A percentile compares a stretch with the other conserved stretches of the same genome.
These are phyloP conservation scores for Rhinichthys osculus DNA, from an alignment of 2,797 vertebrate species.

Conservation along the genomic window DNA sequence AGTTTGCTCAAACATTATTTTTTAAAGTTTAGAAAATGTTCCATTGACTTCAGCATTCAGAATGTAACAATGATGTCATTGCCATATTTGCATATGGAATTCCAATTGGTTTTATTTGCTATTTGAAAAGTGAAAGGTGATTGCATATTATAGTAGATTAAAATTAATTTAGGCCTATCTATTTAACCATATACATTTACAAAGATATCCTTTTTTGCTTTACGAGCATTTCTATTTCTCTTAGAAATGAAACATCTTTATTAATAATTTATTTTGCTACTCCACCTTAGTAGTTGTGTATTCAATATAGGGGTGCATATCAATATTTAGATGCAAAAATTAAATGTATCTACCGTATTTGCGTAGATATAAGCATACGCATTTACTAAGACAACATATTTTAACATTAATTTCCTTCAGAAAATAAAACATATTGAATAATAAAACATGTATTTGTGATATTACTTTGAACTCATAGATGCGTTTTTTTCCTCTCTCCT, in stretches of 20 bases:
- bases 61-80: neutral
- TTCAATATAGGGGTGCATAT: neutral
- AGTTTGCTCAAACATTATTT: neutral
- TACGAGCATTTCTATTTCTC: neutral
- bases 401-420: neutral
- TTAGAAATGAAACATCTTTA: neutral
- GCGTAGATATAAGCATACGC: neutral
- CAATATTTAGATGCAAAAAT: neutral
- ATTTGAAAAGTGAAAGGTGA: too few species aligned
- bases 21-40: neutral
- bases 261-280: neutral
- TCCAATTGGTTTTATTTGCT: neutral
- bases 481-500: neutral
- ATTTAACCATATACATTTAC: neutral
- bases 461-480: neutral
- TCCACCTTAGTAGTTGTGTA: constrained; percentile 1
- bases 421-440: neutral
- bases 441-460: neutral
- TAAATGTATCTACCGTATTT: neutral
- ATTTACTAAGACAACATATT: neutral
- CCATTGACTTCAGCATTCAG: neutral
- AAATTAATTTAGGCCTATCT: neutral
- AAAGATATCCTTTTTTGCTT: neutral
- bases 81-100: neutral
- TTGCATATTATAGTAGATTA: neutral